phyloP scores from a whole-genome alignment of 2,113 vertebrate species.

The Megaleporinus macrocephalus region DNA sequence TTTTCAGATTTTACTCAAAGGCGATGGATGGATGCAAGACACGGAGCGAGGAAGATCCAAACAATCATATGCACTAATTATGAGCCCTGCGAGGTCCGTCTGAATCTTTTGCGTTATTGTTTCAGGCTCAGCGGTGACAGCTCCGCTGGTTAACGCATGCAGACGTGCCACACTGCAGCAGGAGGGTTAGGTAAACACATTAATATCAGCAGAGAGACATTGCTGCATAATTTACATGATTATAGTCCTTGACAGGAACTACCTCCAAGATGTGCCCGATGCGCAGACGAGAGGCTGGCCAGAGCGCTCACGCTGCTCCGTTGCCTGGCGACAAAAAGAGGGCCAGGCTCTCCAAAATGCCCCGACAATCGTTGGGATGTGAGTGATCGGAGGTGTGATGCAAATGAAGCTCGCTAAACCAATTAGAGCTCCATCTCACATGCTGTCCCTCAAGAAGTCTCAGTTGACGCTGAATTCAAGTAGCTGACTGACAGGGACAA shows the following conservation, averaged over 20 bases:
- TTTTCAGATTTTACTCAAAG: neutral
- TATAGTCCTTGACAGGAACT: constrained; percentile 6
- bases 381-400: constrained; percentile 18
- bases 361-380: constrained; percentile 1
- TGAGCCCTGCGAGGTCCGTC: neutral
- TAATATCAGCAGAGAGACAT: constrained; percentile 18
- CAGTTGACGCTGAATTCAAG: neutral
- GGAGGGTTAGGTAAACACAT: constrained; percentile 23
- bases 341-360: neutral
- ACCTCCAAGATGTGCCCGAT: neutral
- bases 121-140: neutral
- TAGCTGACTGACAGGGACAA: neutral
- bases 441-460: neutral
- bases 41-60: neutral
- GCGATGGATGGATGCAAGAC: neutral
- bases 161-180: constrained; percentile 10
- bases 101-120: neutral
- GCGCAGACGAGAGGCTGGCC: neutral
- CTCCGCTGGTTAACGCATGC: neutral
- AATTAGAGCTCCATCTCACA: constrained; percentile 3
- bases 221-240: constrained; percentile 31
- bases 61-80: neutral
- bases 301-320: neutral
- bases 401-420: neutral
- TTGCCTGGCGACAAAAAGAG: constrained; percentile 22